Percentiles rank a stretch among this genome's conserved stretches.
Evolutionary conservation across 2,797 vertebrate species (phyloP).

Genomic region (Xyrichtys novacula): DNA sequence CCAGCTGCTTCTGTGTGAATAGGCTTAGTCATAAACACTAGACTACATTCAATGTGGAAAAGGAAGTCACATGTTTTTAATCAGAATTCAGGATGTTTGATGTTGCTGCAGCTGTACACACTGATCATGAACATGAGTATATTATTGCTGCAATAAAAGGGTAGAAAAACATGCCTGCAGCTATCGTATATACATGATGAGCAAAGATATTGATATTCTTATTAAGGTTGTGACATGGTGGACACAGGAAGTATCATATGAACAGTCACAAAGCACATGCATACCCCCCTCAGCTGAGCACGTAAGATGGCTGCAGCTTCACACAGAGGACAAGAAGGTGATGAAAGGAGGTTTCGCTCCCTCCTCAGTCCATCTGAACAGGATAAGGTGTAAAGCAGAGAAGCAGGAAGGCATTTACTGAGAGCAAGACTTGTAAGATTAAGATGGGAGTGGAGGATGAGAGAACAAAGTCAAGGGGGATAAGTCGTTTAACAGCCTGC

Average conservation of each 20-base stretch:
- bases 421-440: slow-evolving; percentile 28
- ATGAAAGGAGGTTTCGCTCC: slow-evolving; percentile 33
- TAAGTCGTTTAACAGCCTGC: slow-evolving; percentile 23
- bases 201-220: slow-evolving; percentile 21
- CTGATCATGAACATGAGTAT: not conserved
- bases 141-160: too few relatives aligned
- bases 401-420: slow-evolving; percentile 23
- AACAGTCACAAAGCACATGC: slow-evolving; percentile 16
- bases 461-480: slow-evolving; percentile 40
- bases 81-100: not conserved
- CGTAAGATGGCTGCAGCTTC: slow-evolving; percentile 58
- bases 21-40: slow-evolving; percentile 40
- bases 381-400: slow-evolving; percentile 34
- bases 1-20: slow-evolving; percentile 37
- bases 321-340: slow-evolving; percentile 30
- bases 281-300: slow-evolving; percentile 18
- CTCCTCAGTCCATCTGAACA: slow-evolving; percentile 30
- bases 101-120: slow-evolving; percentile 26
- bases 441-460: slow-evolving; percentile 26
- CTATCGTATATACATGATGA: not conserved
- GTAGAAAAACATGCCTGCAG: slow-evolving; percentile 6
- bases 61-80: slow-evolving; percentile 24
- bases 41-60: slow-evolving; percentile 34
- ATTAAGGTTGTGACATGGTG: not conserved
- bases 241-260: slow-evolving; percentile 37